Evolutionary conservation across 1,140 invertebrate genomes (phyloP).

Genomic region (Brachionus paranguensis): DNA sequence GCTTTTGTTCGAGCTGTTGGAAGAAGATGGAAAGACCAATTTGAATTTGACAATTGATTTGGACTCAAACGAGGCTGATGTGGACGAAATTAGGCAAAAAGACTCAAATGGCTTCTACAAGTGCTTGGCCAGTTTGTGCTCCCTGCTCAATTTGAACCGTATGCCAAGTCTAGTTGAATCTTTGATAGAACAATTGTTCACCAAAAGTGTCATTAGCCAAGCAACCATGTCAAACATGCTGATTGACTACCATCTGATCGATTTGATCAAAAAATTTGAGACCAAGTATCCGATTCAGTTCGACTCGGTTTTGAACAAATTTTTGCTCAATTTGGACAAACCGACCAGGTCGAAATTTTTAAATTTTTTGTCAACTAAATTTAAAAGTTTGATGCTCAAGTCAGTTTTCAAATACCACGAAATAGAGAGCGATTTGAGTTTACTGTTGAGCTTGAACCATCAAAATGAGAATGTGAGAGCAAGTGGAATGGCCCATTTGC

Average conservation of each 20-base stretch:
- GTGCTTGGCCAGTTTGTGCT: not conserved
- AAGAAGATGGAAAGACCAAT: not conserved
- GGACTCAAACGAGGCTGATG: not conserved
- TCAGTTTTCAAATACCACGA: conserved; percentile 28
- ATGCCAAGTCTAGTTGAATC: not conserved
- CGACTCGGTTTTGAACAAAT: conserved; percentile 7
- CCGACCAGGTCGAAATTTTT: conserved; percentile 11
- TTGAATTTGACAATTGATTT: not conserved
- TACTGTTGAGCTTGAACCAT: conserved; percentile 24
- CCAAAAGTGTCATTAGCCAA: not conserved
- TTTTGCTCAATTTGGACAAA: not conserved
- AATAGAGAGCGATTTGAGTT: conserved; percentile 20
- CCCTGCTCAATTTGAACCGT: not conserved
- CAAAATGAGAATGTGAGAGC: not conserved
- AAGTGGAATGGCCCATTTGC: not conserved
- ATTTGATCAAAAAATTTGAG: conserved; percentile 18
- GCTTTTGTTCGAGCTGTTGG: not conserved
- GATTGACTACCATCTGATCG: not conserved
- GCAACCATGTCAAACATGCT: not conserved
- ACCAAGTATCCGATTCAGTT: not conserved
- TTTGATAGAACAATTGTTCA: not conserved
- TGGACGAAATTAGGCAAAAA: not conserved
- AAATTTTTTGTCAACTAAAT: not conserved
- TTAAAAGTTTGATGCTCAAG: not conserved
- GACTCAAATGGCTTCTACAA: not conserved